Evolutionary conservation across 2,888 invertebrate species (phyloP).

Genomic region (Drosophila cognata): DNA sequence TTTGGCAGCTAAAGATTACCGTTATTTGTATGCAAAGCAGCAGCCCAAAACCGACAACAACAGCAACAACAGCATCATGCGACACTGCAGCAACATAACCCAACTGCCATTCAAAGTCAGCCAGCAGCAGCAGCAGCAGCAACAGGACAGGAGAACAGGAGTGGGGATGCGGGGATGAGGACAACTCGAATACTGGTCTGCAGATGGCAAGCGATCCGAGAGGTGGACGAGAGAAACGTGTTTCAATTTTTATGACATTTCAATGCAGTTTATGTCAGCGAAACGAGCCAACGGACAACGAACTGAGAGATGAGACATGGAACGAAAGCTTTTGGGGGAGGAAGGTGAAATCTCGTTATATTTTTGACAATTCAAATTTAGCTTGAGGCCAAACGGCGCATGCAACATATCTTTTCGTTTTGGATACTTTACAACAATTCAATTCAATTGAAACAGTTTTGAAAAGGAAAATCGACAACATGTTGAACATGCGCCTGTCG

Average conservation of each 20-base stretch:
- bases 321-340: not conserved
- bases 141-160: not conserved
- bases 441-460: constrained; percentile 51
- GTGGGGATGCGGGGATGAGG: not conserved
- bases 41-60: constrained; percentile 64
- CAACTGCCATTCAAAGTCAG: constrained; percentile 54
- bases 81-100: constrained; percentile 45
- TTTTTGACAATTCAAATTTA: constrained; percentile 72
- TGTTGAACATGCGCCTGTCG: constrained; percentile 6
- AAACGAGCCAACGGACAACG: constrained; percentile 56
- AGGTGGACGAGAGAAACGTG: constrained; percentile 54
- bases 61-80: constrained; percentile 47
- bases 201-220: constrained; percentile 34
- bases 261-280: constrained; percentile 75
- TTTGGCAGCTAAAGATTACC: constrained; percentile 60
- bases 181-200: constrained; percentile 19
- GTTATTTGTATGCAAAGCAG: constrained; percentile 76
- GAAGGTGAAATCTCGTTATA: constrained; percentile 57
- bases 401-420: constrained; percentile 39
- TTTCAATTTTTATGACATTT: constrained; percentile 77
- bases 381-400: constrained; percentile 39
- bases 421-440: constrained; percentile 58
- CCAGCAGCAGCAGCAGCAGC: constrained; percentile 27
- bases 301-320: constrained; percentile 15
- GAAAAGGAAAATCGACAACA: not conserved